A percentile compares a stretch with the other conserved stretches of the same genome.
These are phyloP conservation scores for Alethe diademata DNA, from an alignment of 2,113 vertebrate species.

Conservation along the genomic window DNA sequence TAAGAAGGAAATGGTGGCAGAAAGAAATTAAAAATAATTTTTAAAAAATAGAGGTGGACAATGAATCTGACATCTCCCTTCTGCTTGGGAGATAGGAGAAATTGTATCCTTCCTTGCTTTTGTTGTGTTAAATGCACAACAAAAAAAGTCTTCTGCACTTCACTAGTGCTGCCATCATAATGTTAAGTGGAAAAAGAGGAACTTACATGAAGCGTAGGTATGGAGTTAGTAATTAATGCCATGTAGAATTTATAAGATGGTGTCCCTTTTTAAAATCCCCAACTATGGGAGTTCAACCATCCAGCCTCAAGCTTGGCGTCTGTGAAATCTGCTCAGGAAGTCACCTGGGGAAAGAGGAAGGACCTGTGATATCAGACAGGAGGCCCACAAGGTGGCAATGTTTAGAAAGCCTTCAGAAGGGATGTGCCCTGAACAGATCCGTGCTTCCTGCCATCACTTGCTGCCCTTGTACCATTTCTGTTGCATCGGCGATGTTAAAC, in stretches of 20 bases:
- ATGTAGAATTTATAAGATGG: background rate
- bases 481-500: background rate
- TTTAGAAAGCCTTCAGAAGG: slow-evolving; percentile 65
- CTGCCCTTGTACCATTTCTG: background rate
- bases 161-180: background rate
- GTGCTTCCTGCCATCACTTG: background rate
- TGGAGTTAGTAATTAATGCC: background rate
- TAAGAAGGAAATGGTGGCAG: background rate
- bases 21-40: background rate
- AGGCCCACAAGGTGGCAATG: slow-evolving; percentile 78
- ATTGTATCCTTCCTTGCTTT: background rate
- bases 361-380: slow-evolving; percentile 8
- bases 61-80: background rate
- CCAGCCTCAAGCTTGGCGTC: background rate
- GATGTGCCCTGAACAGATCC: background rate
- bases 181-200: background rate
- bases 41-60: background rate
- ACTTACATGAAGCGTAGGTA: background rate
- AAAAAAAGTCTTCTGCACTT: background rate
- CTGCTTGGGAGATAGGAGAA: background rate
- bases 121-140: background rate
- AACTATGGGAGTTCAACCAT: fast-evolving
- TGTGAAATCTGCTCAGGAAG: background rate
- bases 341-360: background rate
- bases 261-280: background rate